Evolutionary conservation across 1,140 invertebrate genomes (phyloP).

Genomic region (Sarcophaga bullata): DNA sequence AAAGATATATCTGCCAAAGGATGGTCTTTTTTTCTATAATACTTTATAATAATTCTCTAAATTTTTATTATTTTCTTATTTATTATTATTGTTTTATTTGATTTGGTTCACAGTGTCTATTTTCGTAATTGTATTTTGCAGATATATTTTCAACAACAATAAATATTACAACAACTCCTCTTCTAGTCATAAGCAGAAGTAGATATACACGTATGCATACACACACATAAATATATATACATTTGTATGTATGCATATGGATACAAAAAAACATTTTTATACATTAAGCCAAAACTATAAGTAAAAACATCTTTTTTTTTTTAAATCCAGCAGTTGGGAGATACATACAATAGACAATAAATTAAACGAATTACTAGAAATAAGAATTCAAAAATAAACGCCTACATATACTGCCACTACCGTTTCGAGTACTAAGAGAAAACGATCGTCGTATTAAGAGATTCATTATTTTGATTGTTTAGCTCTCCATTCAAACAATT

Average conservation of each 20-base stretch:
- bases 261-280: not conserved
- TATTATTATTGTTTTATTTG: not conserved
- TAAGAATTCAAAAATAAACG: not conserved
- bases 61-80: too few relatives aligned
- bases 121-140: constrained; percentile 18
- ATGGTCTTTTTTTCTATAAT: too few relatives aligned
- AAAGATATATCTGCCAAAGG: too few relatives aligned
- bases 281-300: not conserved
- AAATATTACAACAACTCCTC: not conserved
- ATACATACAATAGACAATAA: constrained; percentile 17
- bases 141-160: constrained; percentile 16
- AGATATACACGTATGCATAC: not conserved
- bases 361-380: not conserved
- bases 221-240: not conserved
- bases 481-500: too few relatives aligned
- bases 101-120: not conserved
- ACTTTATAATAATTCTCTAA: too few relatives aligned
- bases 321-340: not conserved
- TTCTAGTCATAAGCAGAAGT: not conserved
- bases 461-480: too few relatives aligned
- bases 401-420: not conserved
- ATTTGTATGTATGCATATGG: not conserved
- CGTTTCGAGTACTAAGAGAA: too few relatives aligned
- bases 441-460: too few relatives aligned
- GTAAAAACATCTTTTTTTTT: not conserved